These are phyloP conservation scores for Bucorvus abyssinicus DNA, from an alignment of 2,797 vertebrate species.

Conservation along the genomic window DNA sequence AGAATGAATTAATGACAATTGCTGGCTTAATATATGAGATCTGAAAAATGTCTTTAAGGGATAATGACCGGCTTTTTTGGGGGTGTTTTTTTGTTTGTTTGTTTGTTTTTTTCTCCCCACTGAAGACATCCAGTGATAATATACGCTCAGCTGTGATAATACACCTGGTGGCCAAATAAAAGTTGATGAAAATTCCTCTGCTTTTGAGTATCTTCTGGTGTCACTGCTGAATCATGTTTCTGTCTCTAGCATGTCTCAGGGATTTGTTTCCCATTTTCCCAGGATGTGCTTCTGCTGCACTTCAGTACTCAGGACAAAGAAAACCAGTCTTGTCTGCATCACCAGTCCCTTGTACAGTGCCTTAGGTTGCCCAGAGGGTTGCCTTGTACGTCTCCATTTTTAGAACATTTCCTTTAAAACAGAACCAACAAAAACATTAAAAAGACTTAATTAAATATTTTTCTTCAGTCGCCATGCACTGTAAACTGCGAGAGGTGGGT, in stretches of 20 bases:
- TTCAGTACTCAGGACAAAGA: not conserved
- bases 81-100: not conserved
- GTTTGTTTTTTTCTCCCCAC: not conserved
- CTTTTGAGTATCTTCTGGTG: not conserved
- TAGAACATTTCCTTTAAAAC: not conserved
- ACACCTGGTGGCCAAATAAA: not conserved
- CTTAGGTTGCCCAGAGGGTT: not conserved
- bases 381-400: not conserved
- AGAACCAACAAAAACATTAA: fast-evolving
- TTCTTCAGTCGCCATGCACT: not conserved
- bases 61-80: not conserved
- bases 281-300: not conserved
- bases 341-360: not conserved
- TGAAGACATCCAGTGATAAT: not conserved
- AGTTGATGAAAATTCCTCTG: not conserved
- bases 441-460: not conserved
- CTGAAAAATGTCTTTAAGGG: not conserved
- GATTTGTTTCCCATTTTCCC: not conserved
- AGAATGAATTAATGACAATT: not conserved
- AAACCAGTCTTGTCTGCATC: not conserved
- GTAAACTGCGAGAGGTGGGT: not conserved
- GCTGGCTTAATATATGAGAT: not conserved
- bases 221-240: not conserved
- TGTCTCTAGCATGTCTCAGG: not conserved
- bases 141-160: not conserved